phyloP scores from a whole-genome alignment of 2,113 vertebrate species.

The Haemorhous mexicanus region DNA sequence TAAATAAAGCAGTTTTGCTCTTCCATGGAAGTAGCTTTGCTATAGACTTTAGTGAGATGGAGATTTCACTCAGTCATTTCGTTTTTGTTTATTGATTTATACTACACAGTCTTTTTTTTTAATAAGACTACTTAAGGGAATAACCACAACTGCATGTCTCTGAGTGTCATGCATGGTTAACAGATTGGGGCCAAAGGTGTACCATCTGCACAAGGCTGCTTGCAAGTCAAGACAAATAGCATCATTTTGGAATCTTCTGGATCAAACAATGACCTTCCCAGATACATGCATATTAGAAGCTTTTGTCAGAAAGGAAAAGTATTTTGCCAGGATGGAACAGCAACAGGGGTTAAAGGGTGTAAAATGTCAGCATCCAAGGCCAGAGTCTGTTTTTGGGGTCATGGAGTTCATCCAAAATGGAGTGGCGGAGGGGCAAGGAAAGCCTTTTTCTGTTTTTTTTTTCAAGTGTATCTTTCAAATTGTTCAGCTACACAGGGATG shows the following conservation, averaged over 20 bases:
- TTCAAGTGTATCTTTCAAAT: background rate
- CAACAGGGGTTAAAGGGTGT: background rate
- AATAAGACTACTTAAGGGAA: background rate
- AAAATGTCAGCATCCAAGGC: background rate
- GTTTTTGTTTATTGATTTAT: background rate
- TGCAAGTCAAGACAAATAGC: background rate
- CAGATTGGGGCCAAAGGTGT: background rate
- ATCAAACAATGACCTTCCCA: background rate
- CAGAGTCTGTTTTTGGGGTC: background rate
- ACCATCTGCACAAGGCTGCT: background rate
- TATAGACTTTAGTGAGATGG: background rate
- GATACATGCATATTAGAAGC: background rate
- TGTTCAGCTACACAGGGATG: background rate
- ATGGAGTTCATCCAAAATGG: background rate
- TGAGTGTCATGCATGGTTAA: background rate
- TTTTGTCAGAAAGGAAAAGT: background rate
- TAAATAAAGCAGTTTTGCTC: background rate
- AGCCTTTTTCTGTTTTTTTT: background rate
- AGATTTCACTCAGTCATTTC: background rate
- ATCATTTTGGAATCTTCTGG: background rate
- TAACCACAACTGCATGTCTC: background rate
- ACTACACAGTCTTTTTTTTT: background rate
- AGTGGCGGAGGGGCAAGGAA: fast-evolving
- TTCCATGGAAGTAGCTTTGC: background rate
- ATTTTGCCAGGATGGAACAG: background rate